A percentile compares a stretch with the other conserved stretches of the same genome.
Evolutionary conservation across 2,113 vertebrate species (phyloP).

Genomic region (Athene noctua): DNA sequence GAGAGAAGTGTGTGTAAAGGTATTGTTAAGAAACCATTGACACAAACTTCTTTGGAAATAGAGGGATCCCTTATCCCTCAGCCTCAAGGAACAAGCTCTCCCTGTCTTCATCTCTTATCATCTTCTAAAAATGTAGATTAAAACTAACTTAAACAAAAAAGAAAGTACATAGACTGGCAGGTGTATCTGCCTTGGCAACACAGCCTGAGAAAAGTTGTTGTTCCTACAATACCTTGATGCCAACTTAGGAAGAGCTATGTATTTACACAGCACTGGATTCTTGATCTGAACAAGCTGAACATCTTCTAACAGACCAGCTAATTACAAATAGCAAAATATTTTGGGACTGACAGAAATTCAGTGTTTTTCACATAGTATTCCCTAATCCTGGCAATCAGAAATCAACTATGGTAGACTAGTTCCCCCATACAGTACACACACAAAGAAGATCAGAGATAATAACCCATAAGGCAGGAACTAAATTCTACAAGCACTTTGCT

Average conservation of each 20-base stretch:
- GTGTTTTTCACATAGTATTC: background rate
- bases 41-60: background rate
- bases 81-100: background rate
- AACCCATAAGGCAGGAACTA: background rate
- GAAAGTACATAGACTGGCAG: constrained; percentile 6
- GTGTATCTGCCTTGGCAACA: background rate
- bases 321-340: background rate
- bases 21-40: background rate
- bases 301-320: background rate
- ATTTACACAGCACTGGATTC: background rate
- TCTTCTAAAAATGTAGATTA: constrained; percentile 19
- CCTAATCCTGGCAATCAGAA: background rate
- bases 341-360: background rate
- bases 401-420: background rate
- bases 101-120: background rate
- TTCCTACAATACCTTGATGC: background rate
- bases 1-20: background rate
- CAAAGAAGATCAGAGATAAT: background rate
- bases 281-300: background rate
- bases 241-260: background rate
- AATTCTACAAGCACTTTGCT: background rate
- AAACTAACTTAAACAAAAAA: background rate
- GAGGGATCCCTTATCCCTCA: background rate
- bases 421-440: background rate
- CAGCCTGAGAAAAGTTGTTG: background rate